phyloP scores from a whole-genome alignment of 2,113 vertebrate genomes.

The Condylura cristata region DNA sequence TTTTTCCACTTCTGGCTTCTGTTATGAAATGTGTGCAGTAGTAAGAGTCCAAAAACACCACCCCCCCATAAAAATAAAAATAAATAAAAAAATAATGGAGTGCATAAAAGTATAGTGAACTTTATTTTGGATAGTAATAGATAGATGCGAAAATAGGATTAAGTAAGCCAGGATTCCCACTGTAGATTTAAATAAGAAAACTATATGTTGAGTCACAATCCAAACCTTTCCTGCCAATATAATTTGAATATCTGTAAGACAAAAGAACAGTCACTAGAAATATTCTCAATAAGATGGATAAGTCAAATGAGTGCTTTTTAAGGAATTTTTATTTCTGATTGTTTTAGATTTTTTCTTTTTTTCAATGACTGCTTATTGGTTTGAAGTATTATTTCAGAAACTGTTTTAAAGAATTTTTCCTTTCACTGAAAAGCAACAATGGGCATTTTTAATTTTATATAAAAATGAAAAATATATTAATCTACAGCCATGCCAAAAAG shows the following conservation, averaged over 20 bases:
- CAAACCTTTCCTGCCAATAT: neutral
- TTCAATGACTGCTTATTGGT: slow-evolving; percentile 44
- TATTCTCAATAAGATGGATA: slow-evolving; percentile 24
- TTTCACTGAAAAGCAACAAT: slow-evolving; percentile 73
- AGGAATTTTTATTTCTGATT: slow-evolving; percentile 50
- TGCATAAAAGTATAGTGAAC: neutral
- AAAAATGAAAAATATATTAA: slow-evolving; percentile 65
- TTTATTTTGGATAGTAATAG: neutral
- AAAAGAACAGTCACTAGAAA: neutral
- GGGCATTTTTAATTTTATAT: slow-evolving; percentile 79
- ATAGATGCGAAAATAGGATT: neutral
- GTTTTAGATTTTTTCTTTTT: neutral
- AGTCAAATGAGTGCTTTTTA: slow-evolving; percentile 52
- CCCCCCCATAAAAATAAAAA: too few species aligned
- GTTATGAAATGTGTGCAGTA: neutral
- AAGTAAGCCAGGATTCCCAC: neutral
- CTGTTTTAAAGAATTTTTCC: slow-evolving; percentile 32
- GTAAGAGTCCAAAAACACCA: neutral
- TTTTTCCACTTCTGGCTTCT: neutral
- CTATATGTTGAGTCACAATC: neutral
- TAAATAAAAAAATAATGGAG: neutral
- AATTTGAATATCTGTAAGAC: neutral
- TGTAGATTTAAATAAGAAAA: neutral
- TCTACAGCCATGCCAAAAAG: slow-evolving; percentile 60
- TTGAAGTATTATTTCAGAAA: slow-evolving; percentile 65